A percentile compares a stretch with the other conserved stretches of the same genome.
These are phyloP conservation scores for Montifringilla adamsi DNA, from an alignment of 2,113 vertebrate genomes.

Conservation along the genomic window DNA sequence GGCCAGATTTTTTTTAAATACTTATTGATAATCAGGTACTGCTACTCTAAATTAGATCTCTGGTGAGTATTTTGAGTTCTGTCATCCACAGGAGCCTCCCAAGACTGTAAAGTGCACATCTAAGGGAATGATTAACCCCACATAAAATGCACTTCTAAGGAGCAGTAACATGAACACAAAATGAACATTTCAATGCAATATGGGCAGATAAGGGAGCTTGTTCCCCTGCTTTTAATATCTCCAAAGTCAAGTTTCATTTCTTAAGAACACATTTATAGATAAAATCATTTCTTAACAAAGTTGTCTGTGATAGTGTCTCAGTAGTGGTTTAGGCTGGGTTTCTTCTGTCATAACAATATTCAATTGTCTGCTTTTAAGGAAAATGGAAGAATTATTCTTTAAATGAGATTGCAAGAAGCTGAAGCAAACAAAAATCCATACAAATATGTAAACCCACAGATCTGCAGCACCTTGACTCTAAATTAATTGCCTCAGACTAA, in stretches of 20 bases:
- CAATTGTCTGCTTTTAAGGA: neutral
- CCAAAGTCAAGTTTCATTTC: neutral
- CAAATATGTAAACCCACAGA: neutral
- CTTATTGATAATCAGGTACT: neutral
- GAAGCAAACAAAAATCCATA: neutral
- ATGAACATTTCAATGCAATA: neutral
- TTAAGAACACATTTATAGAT: neutral
- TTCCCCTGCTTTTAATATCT: neutral
- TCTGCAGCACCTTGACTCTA: neutral
- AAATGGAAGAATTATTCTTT: neutral
- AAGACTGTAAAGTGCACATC: neutral
- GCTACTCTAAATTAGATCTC: neutral
- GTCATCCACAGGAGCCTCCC: neutral
- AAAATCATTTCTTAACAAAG: neutral
- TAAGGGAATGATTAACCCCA: neutral
- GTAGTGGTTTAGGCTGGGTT: neutral
- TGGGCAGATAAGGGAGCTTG: neutral
- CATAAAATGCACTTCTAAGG: neutral
- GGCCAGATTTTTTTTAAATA: neutral
- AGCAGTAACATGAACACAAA: neutral
- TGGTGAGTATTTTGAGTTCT: neutral
- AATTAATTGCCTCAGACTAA: neutral
- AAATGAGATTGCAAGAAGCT: neutral
- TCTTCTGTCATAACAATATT: neutral
- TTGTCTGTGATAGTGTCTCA: neutral